Base-by-base conservation (phyloP, 2,113 vertebrate species). In the Sterna hirundo region DNA sequence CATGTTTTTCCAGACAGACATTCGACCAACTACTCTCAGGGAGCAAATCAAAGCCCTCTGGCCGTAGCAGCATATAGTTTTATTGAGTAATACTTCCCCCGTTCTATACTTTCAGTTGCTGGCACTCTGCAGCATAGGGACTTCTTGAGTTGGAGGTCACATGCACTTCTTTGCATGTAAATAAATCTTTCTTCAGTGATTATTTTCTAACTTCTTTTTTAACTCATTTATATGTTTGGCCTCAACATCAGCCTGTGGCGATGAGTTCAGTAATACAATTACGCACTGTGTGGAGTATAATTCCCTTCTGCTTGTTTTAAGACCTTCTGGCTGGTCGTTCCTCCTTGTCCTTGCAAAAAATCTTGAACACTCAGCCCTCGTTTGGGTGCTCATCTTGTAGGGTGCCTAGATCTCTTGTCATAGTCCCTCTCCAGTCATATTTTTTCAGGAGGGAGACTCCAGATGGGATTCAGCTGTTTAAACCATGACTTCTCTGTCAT, bases 161-260 rank as follows among this genome's bases (percentile, higher is more conserved):
- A 0, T 72, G 74, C 44, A 15, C 36, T 85, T 86, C 65, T 83
- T 91, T 90, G 64, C 82, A 88, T 91, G 34, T 87, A 91, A 79
- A 74, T 90, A 76, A 85, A 65, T 96, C 62, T 81, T 84, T 34
- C 44, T 85, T 82, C 81, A 26, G 49, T 2, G 5, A 72, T 76
- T 93, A 75, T 91, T 87, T 91, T 82, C 84, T 69, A 62, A 77
- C 44, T 84, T 27, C 44, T 55, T 51, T 78, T 88, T 78, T 51
- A 97, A 91, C 19, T 96, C 70, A 83, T 85, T 96, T 96, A 90
- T 62, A 20, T 90, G 58, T 83, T 94, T 96, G 90, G 78, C 90
- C 79, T 88, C 84, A 80, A 26, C 78, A 87, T 85, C 90, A 85
- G 54, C 78, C 78, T 89, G 78, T 77, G 81, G 70, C 0, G 2